phyloP scores from a whole-genome alignment of 2,113 vertebrate species.

The Larimichthys crocea region DNA sequence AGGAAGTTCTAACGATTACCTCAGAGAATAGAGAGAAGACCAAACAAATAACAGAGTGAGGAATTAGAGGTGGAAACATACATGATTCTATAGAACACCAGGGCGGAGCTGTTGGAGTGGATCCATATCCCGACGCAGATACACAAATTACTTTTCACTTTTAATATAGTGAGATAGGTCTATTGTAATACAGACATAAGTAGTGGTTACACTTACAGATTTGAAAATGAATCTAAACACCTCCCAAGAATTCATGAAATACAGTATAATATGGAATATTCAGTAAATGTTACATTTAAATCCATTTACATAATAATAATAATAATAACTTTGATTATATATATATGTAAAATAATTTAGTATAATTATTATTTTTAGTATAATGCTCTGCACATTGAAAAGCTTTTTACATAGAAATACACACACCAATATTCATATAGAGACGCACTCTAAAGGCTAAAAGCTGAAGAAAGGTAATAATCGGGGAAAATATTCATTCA shows the following conservation, averaged over 20 bases:
- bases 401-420: neutral
- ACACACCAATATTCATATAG: neutral
- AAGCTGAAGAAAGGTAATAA: no score
- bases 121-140: no score
- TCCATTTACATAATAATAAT: neutral
- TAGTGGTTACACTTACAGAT: no score
- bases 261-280: neutral
- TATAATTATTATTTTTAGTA: neutral
- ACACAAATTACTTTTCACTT: no score
- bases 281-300: neutral
- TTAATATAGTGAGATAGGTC: no score
- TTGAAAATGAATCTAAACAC: neutral
- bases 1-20: slow-evolving; percentile 75
- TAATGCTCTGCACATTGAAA: no score
- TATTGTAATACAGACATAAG: no score
- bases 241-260: neutral
- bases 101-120: neutral
- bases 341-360: neutral
- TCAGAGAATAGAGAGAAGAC: slow-evolving; percentile 60
- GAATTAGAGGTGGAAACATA: slow-evolving; percentile 20
- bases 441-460: neutral
- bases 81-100: neutral
- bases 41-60: neutral
- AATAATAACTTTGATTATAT: no score
- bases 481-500: neutral